Conservation (phyloP, 2,113 vertebrate genomes). For the Archilochus colubris region DNA sequence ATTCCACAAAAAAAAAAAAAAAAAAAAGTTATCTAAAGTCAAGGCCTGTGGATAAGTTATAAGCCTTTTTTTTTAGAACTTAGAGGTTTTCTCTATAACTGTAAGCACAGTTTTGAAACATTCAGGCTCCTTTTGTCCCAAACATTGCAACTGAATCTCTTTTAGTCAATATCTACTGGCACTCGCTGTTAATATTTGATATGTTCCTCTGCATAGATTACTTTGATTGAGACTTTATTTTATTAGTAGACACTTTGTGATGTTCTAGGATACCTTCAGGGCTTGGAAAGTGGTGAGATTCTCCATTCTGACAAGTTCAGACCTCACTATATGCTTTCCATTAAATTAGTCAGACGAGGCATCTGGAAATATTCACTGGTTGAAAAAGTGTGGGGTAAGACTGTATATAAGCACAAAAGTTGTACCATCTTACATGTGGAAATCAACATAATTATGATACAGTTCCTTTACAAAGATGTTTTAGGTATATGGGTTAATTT, state of each 20-base stretch:
- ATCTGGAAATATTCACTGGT: conserved; percentile 27
- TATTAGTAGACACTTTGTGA: background rate
- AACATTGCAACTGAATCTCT: background rate
- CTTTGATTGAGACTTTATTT: background rate
- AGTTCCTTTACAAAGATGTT: background rate
- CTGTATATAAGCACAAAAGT: background rate
- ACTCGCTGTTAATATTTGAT: background rate
- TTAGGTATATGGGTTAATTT: background rate
- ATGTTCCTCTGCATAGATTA: background rate
- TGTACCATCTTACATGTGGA: background rate
- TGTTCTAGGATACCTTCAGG: background rate
- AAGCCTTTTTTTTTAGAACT: background rate
- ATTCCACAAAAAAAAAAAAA: background rate
- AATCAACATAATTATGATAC: background rate
- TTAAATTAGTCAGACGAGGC: background rate
- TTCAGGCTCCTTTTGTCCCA: background rate
- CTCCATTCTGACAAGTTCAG: background rate
- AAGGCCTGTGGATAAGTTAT: background rate
- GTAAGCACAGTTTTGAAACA: background rate
- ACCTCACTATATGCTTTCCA: background rate
- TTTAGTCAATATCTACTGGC: background rate
- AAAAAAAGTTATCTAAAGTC: background rate
- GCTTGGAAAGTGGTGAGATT: background rate
- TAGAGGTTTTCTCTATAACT: background rate
- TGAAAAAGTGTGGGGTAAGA: background rate